Percentiles rank a stretch among this genome's conserved stretches.
Evolutionary conservation across 2,888 invertebrate species (phyloP).

Genomic region (Caenorhabditis japonica): DNA sequence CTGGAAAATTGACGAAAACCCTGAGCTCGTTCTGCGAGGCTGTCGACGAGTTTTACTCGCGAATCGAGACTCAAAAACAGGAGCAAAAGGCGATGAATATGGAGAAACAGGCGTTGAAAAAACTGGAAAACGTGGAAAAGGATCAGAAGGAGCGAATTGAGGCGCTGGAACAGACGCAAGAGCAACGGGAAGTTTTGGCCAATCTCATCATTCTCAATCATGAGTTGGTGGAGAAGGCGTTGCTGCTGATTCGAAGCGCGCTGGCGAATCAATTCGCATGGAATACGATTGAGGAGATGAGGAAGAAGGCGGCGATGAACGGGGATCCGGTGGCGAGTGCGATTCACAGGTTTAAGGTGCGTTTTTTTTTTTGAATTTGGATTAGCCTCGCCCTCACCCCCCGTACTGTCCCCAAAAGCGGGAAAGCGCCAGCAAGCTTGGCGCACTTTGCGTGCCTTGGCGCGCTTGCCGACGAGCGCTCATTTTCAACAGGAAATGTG

Average conservation of each 20-base stretch:
- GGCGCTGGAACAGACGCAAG: conserved; percentile 81
- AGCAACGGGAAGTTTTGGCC: conserved; percentile 86
- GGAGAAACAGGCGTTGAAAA: conserved; percentile 93
- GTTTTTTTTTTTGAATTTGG: no score
- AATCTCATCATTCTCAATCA: conserved; percentile 89
- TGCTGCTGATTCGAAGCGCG: conserved; percentile 88
- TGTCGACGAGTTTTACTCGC: conserved; percentile 95
- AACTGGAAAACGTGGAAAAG: conserved; percentile 91
- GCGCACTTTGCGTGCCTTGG: no score
- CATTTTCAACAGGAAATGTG: no score
- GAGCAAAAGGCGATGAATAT: conserved; percentile 86
- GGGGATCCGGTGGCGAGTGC: conserved; percentile 66
- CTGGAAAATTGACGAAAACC: conserved; percentile 48
- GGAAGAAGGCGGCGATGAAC: conserved; percentile 78
- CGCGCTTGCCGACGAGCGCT: no score
- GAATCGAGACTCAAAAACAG: conserved; percentile 76
- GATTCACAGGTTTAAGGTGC: conserved; percentile 90
- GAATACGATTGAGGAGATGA: conserved; percentile 79
- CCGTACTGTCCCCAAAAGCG: no score
- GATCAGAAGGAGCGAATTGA: conserved; percentile 86
- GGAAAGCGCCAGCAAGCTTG: no score
- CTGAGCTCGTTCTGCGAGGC: conserved; percentile 80
- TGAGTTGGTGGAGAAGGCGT: conserved; percentile 83
- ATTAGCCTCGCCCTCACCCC: no score
- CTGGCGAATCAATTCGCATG: conserved; percentile 94